These are phyloP conservation scores for Capra hircus DNA, from an alignment of 2,113 vertebrate species.

Conservation along the genomic window DNA sequence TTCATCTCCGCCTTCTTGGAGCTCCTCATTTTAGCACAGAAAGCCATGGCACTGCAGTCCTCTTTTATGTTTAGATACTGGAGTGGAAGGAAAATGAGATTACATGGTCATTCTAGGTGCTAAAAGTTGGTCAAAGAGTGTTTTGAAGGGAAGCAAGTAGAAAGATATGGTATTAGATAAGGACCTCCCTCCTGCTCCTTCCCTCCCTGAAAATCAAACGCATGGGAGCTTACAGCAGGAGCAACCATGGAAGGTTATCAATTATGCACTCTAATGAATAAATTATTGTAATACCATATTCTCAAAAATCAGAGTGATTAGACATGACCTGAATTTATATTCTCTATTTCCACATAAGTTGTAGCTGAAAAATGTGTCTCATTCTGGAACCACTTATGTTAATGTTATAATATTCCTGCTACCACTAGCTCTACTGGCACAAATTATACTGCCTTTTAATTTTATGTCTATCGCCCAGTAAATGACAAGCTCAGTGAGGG, in stretches of 20 bases:
- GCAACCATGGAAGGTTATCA: background rate
- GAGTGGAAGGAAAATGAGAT: background rate
- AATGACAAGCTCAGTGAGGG: background rate
- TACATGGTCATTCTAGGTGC: background rate
- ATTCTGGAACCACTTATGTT: background rate
- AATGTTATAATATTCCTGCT: background rate
- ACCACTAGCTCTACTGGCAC: background rate
- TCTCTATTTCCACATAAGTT: background rate
- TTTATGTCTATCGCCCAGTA: background rate
- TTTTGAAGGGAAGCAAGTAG: background rate
- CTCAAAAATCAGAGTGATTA: constrained; percentile 4
- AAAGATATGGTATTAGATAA: background rate
- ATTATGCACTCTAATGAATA: background rate
- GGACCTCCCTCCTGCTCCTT: background rate
- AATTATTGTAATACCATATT: background rate
- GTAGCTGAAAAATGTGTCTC: background rate
- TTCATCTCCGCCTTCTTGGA: constrained; percentile 82
- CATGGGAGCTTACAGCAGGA: background rate
- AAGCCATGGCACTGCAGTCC: constrained; percentile 92
- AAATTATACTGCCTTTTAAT: background rate
- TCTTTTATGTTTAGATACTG: constrained; percentile 90
- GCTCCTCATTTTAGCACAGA: constrained; percentile 96
- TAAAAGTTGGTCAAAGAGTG: background rate
- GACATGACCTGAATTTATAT: background rate
- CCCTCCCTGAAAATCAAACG: background rate